These are phyloP conservation scores for Nomia melanderi DNA, from an alignment of 1,140 invertebrate genomes.

Conservation along the genomic window DNA sequence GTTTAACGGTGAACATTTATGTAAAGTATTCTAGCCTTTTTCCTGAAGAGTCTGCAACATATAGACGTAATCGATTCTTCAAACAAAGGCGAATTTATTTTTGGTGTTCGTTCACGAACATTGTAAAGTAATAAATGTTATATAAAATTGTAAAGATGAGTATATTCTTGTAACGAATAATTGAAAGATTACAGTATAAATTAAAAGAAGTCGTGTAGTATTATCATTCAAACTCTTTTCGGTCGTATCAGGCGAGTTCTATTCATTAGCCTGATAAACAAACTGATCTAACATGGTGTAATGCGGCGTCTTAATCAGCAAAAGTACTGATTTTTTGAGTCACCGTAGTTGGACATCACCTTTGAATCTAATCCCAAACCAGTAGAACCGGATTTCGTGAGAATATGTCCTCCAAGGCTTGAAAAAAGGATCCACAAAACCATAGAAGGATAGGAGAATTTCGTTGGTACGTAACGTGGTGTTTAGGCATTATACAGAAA, in stretches of 20 bases:
- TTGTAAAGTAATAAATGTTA: too few species aligned
- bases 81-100: too few species aligned
- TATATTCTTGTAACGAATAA: too few species aligned
- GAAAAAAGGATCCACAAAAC: conserved; percentile 31
- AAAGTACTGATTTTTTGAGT: conserved; percentile 42
- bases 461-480: conserved; percentile 6
- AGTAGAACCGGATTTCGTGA: conserved; percentile 58
- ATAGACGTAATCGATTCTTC: too few species aligned
- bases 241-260: neutral
- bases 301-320: conserved; percentile 23
- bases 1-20: neutral
- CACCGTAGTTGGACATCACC: conserved; percentile 28
- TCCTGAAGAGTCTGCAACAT: too few species aligned
- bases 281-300: conserved; percentile 13
- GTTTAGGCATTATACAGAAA: conserved; percentile 17
- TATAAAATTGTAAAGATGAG: too few species aligned
- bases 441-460: conserved; percentile 37
- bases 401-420: conserved; percentile 41
- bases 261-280: neutral
- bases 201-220: neutral
- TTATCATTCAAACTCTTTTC: neutral
- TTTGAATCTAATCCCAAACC: conserved; percentile 45
- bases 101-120: too few species aligned
- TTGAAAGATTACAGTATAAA: too few species aligned
- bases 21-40: too few species aligned